Evolutionary conservation across 2,797 vertebrate genomes (phyloP).

Genomic region (Lepilemur ruficaudatus): DNA sequence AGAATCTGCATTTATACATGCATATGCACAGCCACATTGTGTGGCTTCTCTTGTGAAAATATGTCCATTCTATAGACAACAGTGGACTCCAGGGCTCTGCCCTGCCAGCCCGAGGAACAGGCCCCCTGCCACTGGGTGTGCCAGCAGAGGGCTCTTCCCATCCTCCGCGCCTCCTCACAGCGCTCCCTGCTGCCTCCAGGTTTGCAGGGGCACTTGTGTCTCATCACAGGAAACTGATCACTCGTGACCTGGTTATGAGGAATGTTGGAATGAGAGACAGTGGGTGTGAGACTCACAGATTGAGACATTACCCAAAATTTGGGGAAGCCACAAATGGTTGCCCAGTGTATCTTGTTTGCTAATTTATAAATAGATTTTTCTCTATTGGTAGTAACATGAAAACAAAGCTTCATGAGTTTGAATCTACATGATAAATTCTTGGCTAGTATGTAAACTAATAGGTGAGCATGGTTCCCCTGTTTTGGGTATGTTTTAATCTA

Average conservation of each 20-base stretch:
- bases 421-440: not conserved
- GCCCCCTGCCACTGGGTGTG: not conserved
- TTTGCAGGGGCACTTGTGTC: not conserved
- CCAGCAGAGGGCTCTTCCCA: not conserved
- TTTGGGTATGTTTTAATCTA: not conserved
- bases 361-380: not conserved
- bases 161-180: not conserved
- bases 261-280: not conserved
- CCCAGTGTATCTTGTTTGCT: not conserved
- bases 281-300: accelerated
- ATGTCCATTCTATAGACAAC: no score
- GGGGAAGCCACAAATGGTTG: not conserved
- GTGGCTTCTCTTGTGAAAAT: not conserved
- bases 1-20: not conserved
- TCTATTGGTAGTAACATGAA: not conserved
- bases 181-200: not conserved
- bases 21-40: not conserved
- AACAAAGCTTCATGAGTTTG: not conserved
- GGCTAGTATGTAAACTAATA: not conserved
- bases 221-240: not conserved
- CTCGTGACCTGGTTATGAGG: not conserved
- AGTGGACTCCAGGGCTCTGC: not conserved
- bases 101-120: not conserved
- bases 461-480: not conserved
- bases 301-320: not conserved